A percentile compares a stretch with the other conserved stretches of the same genome.
These are phyloP conservation scores for Pogonus chalceus DNA, from an alignment of 1,140 invertebrate species.

Conservation along the genomic window DNA sequence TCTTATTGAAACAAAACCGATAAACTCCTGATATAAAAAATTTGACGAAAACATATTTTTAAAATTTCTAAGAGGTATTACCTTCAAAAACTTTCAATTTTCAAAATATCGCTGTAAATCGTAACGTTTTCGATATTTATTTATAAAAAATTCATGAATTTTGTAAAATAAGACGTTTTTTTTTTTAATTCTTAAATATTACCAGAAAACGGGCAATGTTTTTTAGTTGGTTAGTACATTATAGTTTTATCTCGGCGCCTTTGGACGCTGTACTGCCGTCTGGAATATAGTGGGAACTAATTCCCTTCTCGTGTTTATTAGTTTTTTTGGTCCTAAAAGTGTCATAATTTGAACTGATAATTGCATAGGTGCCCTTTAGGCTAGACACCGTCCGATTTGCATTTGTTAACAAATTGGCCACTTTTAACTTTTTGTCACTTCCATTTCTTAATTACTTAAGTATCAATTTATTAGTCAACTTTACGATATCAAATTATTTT, in stretches of 20 bases:
- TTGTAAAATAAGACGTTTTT: too few species aligned
- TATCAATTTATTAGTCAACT: conserved; percentile 1
- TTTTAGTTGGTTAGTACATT: neutral
- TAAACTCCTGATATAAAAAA: too few species aligned
- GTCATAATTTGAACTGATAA: conserved; percentile 14
- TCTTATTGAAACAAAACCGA: too few species aligned
- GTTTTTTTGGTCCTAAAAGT: conserved; percentile 4
- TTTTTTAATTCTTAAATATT: too few species aligned
- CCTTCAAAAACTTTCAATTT: too few species aligned
- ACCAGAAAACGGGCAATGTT: too few species aligned
- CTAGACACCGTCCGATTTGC: conserved; percentile 6
- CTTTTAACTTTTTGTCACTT: conserved; percentile 13
- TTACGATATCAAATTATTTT: too few species aligned
- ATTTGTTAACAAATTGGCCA: conserved; percentile 13
- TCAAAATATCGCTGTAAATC: too few species aligned
- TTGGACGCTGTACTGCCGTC: neutral
- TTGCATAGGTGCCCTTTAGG: conserved; percentile 11
- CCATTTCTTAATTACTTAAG: conserved; percentile 5
- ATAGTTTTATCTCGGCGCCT: neutral
- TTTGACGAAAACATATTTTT: too few species aligned
- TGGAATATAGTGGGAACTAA: neutral
- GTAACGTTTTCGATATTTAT: too few species aligned
- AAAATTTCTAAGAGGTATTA: too few species aligned
- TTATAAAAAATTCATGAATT: too few species aligned
- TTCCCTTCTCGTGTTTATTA: neutral